Percentiles rank a stretch among this genome's conserved stretches.
These are phyloP conservation scores for Petrolisthes cinctipes DNA, from an alignment of 2,888 invertebrate species.

Conservation along the genomic window DNA sequence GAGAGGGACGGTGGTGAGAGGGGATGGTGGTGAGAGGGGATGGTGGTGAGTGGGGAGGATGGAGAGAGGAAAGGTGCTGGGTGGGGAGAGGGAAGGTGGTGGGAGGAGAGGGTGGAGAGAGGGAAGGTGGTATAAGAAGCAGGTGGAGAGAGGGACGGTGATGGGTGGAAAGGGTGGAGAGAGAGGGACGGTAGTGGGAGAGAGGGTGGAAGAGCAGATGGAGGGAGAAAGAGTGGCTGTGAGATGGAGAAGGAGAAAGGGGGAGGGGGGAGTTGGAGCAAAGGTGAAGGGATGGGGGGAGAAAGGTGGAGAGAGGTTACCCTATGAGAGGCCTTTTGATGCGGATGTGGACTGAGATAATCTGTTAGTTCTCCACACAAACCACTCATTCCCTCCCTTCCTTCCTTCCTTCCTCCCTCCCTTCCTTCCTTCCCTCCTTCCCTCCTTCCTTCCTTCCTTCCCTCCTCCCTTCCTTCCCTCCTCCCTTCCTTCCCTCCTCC, in stretches of 20 bases:
- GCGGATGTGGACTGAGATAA: neutral
- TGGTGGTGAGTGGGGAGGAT: neutral
- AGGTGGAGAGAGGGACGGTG: neutral
- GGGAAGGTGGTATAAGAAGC: neutral
- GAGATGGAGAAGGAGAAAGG: constrained; percentile 6
- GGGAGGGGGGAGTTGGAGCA: neutral
- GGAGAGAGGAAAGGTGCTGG: neutral
- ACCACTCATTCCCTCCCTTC: constrained; percentile 3
- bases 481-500: neutral
- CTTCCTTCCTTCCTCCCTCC: neutral
- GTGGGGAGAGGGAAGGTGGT: neutral
- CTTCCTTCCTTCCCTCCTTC: neutral
- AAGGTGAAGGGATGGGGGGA: neutral
- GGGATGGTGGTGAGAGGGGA: neutral
- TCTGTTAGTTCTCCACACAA: neutral
- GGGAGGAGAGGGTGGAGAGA: neutral
- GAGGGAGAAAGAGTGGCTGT: constrained; percentile 1
- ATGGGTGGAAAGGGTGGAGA: neutral
- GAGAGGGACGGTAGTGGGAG: neutral
- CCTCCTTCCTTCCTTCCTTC: constrained; percentile 1
- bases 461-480: constrained; percentile 3
- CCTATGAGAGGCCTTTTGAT: neutral
- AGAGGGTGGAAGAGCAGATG: neutral
- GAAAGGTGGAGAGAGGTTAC: neutral
- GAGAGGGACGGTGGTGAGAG: neutral